Evolutionary conservation across 2,888 invertebrate genomes (phyloP), one percentile per base, ranked within the genome.

Genomic region (Bhutanitis thaidina): DNA sequence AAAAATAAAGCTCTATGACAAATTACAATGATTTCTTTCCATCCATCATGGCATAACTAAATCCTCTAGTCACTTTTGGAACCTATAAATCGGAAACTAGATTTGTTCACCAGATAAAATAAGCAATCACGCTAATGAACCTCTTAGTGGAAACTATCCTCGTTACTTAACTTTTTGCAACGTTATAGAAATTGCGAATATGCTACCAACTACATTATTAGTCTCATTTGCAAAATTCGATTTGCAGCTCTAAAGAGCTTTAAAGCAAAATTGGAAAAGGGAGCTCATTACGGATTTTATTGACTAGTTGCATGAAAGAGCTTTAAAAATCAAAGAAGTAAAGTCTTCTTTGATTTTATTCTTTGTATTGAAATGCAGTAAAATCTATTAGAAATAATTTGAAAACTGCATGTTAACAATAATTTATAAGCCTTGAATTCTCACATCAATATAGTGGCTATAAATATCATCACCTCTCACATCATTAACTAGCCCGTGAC

Each of bases 281-380:
- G 38, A 46, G 39, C 50, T 45, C 39, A 44, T 45, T 50, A 50
- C 38, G 38, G 43, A 49, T 49, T 38, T 49, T 49, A 37, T 38
- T 12, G 32, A 49, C 37, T 38, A 36, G 13, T 8, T 27, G 8
- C 8, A 27, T 27, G 8, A 27, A 27, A 27, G 20, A 8, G 27
- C 27, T 8, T 8, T 27, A 27, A 4, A 20, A 27, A 27, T 27
- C 1, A 27, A 27, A 27, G 27, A 27, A 27, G 20, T n/a, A n/a
- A n/a, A n/a, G n/a, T n/a, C n/a, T n/a, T n/a, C n/a, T n/a, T n/a
- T n/a, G n/a, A n/a, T n/a, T n/a, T n/a, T n/a, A n/a, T n/a, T n/a
- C 20, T 5, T 20, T 20, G 20, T 20, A 20, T 3, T 3, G 5
- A 20, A 20, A 2, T 20, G 2, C 5, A 20, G 20, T 3, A 20